Evolutionary conservation across 2,797 vertebrate species (phyloP).

Genomic region (Semotilus atromaculatus): DNA sequence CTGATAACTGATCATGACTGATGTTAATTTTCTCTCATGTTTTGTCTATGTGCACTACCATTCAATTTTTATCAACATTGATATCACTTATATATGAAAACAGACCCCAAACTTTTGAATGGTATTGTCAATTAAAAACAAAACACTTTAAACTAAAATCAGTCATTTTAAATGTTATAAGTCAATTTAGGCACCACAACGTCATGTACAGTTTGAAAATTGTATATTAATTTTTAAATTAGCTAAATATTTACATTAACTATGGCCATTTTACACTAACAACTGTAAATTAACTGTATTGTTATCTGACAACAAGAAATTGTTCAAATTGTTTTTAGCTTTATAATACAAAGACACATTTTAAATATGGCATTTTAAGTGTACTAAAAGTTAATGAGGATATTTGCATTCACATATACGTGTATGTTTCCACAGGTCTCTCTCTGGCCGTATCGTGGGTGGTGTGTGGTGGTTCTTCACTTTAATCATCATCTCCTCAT

Average conservation of each 20-base stretch:
- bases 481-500: slow-evolving; percentile 99
- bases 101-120: neutral
- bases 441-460: slow-evolving; percentile 96
- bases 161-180: neutral
- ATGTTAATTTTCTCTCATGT: neutral
- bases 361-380: neutral
- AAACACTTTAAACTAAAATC: neutral
- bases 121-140: neutral
- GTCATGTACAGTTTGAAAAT: neutral
- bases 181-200: neutral
- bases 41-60: neutral
- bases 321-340: neutral
- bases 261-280: neutral
- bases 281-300: no score
- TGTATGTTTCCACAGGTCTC: slow-evolving; percentile 79
- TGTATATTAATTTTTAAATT: neutral
- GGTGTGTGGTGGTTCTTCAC: slow-evolving; percentile 99
- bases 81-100: neutral
- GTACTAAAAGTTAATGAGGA: neutral
- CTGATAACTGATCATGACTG: neutral
- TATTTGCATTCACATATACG: neutral
- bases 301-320: neutral
- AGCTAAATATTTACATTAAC: neutral
- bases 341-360: neutral
- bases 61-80: neutral